Percentiles rank a stretch among this genome's conserved stretches.
Evolutionary conservation across 2,113 vertebrate genomes (phyloP).

Genomic region (Trinectes maculatus): DNA sequence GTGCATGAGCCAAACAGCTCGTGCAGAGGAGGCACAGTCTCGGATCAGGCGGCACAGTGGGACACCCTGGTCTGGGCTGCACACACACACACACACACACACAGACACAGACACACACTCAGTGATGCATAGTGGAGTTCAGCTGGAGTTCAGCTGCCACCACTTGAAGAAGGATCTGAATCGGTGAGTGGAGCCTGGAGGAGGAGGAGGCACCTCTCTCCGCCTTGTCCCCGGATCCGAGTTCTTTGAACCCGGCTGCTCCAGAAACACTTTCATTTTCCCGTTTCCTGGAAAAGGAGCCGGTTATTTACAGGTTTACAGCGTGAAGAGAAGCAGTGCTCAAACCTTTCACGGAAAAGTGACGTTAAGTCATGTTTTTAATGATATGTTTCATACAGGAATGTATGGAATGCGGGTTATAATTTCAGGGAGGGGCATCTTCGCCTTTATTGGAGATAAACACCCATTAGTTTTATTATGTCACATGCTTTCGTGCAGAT

Average conservation of each 20-base stretch:
- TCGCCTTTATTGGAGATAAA: too few relatives aligned
- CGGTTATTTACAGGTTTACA: not conserved
- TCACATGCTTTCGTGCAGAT: too few relatives aligned
- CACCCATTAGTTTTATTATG: too few relatives aligned
- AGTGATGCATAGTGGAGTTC: too few relatives aligned
- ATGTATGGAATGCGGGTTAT: too few relatives aligned
- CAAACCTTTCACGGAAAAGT: too few relatives aligned
- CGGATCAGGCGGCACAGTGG: not conserved
- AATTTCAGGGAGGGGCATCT: too few relatives aligned
- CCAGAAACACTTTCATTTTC: conserved; percentile 24
- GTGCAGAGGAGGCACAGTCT: not conserved
- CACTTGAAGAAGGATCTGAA: not conserved
- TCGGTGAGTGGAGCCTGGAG: not conserved
- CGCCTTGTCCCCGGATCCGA: not conserved
- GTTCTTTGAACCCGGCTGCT: not conserved
- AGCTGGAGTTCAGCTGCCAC: not conserved
- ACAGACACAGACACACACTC: too few relatives aligned
- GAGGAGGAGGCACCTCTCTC: not conserved
- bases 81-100: conserved; percentile 2
- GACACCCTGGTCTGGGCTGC: conserved; percentile 1
- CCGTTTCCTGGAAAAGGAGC: not conserved
- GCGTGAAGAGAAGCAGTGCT: too few relatives aligned
- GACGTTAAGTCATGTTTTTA: too few relatives aligned
- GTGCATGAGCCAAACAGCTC: not conserved
- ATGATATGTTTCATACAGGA: too few relatives aligned